Base-by-base conservation (phyloP, 2,888 invertebrate species). In the Allophyes oxyacanthae region DNA sequence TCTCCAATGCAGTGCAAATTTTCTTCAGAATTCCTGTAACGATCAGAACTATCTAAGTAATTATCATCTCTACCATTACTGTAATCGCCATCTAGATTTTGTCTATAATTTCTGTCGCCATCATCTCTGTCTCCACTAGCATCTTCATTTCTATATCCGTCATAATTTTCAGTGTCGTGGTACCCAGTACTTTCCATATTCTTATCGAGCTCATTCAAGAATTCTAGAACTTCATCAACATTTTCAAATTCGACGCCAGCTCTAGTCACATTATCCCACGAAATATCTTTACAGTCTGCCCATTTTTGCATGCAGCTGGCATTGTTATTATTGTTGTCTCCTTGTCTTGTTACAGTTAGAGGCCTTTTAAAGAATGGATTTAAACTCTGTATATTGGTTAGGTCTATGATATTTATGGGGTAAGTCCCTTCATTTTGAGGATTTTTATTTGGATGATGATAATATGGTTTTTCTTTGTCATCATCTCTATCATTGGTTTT, bases 141-240 rank as follows among this genome's bases (percentile, higher is more conserved):
- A 4, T 20, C 20, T 20, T 2, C 20, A 20, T 20, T 20, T 20
- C 20, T 20, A 20, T 3, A 20, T 20, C 20, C 20, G 2, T 4
- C 20, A 20, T 20, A 20, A 20, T 20, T 20, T 9, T 58, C 11
- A 26, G 41, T n/a, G 2, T 53, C 9, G 5, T 25, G 15, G 9
- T 6, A 9, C 37, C 11, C 42, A 6, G 36, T 48, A 30, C 20
- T 0, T 25, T 11, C 20, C 10, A 40, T 2, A 8, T 42, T 44
- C 6, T 45, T 33, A 11, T 57, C 52, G 9, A 65, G 32, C 0
- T 53, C 38, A 10, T 54, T 42, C 2, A 74, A 13, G 7, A 56
- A 45, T 10, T 41, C 32, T 2, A 42, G n/a, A 28, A 70, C 6
- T 9, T 54, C 50, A n/a, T 37, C 26, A 10, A 48, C 3, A 5